Evolutionary conservation across 2,797 vertebrate genomes (phyloP), one percentile per base, ranked within the genome.

Genomic region (Danio tinwini): DNA sequence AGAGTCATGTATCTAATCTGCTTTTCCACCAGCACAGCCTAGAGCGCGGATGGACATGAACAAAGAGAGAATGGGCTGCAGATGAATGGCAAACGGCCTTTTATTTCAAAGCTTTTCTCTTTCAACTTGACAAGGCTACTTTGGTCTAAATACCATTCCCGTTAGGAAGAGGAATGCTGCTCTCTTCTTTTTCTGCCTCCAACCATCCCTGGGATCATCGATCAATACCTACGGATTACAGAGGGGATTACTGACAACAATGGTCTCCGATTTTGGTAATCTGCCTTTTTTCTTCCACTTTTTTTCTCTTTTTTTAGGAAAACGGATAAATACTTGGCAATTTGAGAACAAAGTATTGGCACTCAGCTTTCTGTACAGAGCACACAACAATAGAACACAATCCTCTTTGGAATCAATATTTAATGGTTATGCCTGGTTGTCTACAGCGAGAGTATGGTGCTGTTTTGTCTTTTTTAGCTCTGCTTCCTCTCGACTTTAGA

Each of bases 171-270:
- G 68, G 64, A 82, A 75, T 72, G 37, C 19, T 16, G 40, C 76
- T 64, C 47, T 76, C 12, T 29, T 71, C 55, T 74, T 68, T 63
- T 53, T 64, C 47, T 42, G 62, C 67, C 79, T 83, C 76, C 69
- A 76, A 58, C 77, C 70, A 70, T 47, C 74, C 72, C 83, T 91
- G 87, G 88, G 91, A 92, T 90, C 88, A 86, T 85, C 86, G 86
- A 93, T 94, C 93, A 91, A 92, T 93, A 91, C 80, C 81, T 84
- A 82, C 76, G 91, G 91, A 93, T 94, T 94, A 93, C 77, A 70
- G 58, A 45, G 81, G 80, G 88, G 90, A 90, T 93, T 94, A 91
- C 81, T 85, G 86, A 88, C 90, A 88, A 90, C 89, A 92, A 91
- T 92, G 87, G 87, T 87, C 91, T 88, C 84, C 79, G 79, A 84